phyloP scores from a whole-genome alignment of 2,888 invertebrate species.

The Coleophora deauratella region DNA sequence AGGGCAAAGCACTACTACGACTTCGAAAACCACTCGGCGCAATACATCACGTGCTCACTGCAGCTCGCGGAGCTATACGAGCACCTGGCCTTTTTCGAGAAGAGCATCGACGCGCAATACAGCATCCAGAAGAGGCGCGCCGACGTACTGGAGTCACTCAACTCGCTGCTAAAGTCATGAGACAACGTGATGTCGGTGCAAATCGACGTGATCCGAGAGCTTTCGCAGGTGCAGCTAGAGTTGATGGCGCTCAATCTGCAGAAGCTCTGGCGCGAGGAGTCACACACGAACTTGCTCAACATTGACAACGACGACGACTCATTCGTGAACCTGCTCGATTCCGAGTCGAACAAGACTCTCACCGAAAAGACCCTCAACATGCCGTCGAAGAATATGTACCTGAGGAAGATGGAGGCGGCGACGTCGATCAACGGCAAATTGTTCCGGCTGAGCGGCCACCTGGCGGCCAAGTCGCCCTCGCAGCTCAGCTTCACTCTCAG shows the following conservation, averaged over 20 bases:
- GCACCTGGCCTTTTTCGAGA: conserved; percentile 81
- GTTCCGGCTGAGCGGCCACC: conserved; percentile 50
- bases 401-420: conserved; percentile 63
- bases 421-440: conserved; percentile 54
- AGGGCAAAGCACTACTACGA: conserved; percentile 73
- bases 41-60: conserved; percentile 74
- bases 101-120: conserved; percentile 76
- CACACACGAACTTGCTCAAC: conserved; percentile 54
- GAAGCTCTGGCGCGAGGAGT: conserved; percentile 68
- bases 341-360: conserved; percentile 54
- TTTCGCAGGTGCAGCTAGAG: conserved; percentile 77
- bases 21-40: conserved; percentile 71
- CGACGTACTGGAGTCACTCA: conserved; percentile 73
- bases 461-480: conserved; percentile 40
- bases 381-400: conserved; percentile 50
- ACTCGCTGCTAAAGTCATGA: conserved; percentile 65
- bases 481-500: conserved; percentile 40
- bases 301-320: conserved; percentile 53
- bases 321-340: conserved; percentile 51
- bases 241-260: conserved; percentile 76
- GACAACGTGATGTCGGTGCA: conserved; percentile 67
- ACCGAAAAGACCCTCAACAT: conserved; percentile 53
- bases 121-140: conserved; percentile 74
- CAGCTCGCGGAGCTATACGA: conserved; percentile 79
- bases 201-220: conserved; percentile 72